Conservation (phyloP, 2,113 vertebrate genomes). For the Upupa epops region DNA sequence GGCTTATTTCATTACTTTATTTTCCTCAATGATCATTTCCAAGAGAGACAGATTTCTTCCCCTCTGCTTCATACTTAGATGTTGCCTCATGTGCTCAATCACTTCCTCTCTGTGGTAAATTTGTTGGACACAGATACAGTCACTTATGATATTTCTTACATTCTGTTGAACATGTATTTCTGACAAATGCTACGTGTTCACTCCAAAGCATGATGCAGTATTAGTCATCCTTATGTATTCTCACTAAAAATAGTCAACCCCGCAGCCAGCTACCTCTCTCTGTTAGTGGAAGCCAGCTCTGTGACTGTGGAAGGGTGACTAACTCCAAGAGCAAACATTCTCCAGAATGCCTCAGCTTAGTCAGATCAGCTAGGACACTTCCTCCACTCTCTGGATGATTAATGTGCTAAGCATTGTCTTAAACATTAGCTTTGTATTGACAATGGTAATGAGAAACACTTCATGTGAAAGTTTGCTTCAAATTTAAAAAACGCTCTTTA, state of each 20-base stretch:
- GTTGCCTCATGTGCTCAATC: background rate
- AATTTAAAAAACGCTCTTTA: slow-evolving; percentile 9
- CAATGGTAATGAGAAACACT: slow-evolving; percentile 18
- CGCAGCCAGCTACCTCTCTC: slow-evolving; percentile 48
- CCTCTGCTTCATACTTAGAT: background rate
- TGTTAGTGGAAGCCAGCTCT: slow-evolving; percentile 29
- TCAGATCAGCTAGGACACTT: slow-evolving; percentile 45
- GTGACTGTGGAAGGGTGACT: slow-evolving; percentile 54
- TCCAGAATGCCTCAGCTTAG: slow-evolving; percentile 48
- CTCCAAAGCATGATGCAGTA: slow-evolving; percentile 47
- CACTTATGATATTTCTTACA: slow-evolving; percentile 28
- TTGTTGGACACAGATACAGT: slow-evolving; percentile 37
- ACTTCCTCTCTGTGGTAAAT: slow-evolving; percentile 34
- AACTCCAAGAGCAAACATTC: slow-evolving; percentile 56
- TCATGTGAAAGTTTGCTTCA: background rate
- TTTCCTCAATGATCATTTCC: background rate
- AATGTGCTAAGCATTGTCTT: slow-evolving; percentile 49
- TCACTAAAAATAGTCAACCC: slow-evolving; percentile 56
- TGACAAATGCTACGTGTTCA: slow-evolving; percentile 52
- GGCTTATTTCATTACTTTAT: background rate
- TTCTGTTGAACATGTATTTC: slow-evolving; percentile 44
- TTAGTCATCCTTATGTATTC: slow-evolving; percentile 66
- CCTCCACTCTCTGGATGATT: slow-evolving; percentile 33
- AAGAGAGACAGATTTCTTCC: background rate
- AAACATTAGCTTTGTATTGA: slow-evolving; percentile 26